These are phyloP conservation scores for Uloborus plumipes DNA, from an alignment of 2,888 invertebrate species.

Conservation along the genomic window DNA sequence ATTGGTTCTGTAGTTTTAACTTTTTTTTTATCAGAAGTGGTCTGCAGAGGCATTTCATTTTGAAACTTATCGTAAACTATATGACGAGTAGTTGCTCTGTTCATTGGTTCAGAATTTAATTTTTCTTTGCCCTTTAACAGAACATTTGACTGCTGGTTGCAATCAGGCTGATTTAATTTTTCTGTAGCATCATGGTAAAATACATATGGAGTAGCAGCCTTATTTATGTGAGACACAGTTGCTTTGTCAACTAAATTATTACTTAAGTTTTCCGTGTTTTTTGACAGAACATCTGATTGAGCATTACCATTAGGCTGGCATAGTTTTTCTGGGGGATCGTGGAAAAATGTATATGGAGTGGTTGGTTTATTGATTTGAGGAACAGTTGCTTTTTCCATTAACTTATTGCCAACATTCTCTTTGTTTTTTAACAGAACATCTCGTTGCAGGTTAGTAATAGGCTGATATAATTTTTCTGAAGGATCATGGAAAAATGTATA, in stretches of 20 bases:
- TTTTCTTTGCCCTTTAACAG: too few species aligned
- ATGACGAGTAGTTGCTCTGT: neutral
- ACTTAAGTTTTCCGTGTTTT: neutral
- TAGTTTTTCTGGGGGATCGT: neutral
- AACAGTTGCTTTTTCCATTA: neutral
- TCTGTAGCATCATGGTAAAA: constrained; percentile 36
- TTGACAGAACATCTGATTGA: neutral
- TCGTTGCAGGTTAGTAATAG: neutral
- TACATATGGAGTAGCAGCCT: constrained; percentile 1
- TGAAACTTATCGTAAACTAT: too few species aligned
- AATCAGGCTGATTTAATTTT: neutral
- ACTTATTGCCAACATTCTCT: neutral
- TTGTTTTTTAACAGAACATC: neutral
- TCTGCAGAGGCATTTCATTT: too few species aligned
- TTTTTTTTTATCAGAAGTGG: too few species aligned
- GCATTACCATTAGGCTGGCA: neutral
- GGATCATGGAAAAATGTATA: constrained; percentile 10
- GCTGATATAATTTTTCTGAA: neutral
- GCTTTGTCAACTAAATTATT: neutral
- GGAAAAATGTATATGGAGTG: neutral
- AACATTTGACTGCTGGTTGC: too few species aligned
- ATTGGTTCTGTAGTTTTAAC: too few species aligned
- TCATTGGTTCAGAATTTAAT: too few species aligned
- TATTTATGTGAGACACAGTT: neutral
- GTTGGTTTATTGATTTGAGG: too few species aligned